phyloP scores from a whole-genome alignment of 2,888 invertebrate species.

The Parochlus steinenii region DNA sequence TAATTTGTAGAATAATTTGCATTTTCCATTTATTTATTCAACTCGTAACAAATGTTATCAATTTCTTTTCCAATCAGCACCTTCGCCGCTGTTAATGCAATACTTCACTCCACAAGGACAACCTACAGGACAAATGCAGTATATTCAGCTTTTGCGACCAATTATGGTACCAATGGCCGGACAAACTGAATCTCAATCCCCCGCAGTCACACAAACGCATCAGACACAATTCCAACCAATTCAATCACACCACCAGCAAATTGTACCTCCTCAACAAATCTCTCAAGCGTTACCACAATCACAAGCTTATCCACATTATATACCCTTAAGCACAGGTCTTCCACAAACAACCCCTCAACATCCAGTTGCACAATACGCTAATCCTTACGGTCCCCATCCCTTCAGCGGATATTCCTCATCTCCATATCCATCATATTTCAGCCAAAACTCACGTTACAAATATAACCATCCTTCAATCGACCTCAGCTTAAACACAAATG shows the following conservation, averaged over 20 bases:
- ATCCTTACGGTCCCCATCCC: neutral
- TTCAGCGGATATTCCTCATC: neutral
- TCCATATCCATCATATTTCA: neutral
- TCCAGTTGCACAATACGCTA: neutral
- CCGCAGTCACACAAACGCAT: too few relatives aligned
- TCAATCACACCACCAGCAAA: too few relatives aligned
- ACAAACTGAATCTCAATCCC: too few relatives aligned
- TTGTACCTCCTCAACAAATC: too few relatives aligned
- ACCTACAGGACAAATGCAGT: constrained; percentile 3
- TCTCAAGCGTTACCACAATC: too few relatives aligned
- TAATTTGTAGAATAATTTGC: too few relatives aligned
- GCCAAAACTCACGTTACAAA: neutral
- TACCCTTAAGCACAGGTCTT: neutral
- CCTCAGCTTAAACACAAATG: constrained; percentile 5
- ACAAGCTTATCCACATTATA: constrained; percentile 1
- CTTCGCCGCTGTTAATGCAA: constrained; percentile 4
- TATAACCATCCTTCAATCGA: neutral
- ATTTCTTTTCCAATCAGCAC: too few relatives aligned
- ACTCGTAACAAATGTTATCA: too few relatives aligned
- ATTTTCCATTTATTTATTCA: too few relatives aligned
- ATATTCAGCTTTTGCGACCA: constrained; percentile 6
- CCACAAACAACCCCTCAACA: neutral
- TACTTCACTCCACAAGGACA: constrained; percentile 7
- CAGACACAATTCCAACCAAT: too few relatives aligned
- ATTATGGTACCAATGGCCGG: too few relatives aligned